These are phyloP conservation scores for Hucho hucho DNA, from an alignment of 2,113 vertebrate genomes.

Conservation along the genomic window DNA sequence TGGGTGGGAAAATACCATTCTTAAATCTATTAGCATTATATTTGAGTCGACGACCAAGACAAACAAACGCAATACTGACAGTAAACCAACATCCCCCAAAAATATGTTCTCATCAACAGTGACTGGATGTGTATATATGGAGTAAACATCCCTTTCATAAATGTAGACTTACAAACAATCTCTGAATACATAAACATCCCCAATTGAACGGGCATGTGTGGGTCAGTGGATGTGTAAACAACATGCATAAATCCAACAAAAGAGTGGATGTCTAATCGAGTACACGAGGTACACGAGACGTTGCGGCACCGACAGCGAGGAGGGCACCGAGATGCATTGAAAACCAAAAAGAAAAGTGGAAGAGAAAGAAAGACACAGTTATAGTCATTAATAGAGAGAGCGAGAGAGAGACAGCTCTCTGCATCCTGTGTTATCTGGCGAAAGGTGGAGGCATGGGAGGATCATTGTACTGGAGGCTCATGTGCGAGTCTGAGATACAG, in stretches of 20 bases:
- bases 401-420: slow-evolving; percentile 42
- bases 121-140: no score
- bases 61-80: no score
- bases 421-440: slow-evolving; percentile 57
- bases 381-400: slow-evolving; percentile 10
- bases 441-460: slow-evolving; percentile 50
- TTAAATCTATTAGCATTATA: no score
- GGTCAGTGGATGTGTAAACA: slow-evolving; percentile 25
- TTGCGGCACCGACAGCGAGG: slow-evolving; percentile 13
- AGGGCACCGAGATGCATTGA: slow-evolving; percentile 10
- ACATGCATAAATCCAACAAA: slow-evolving; percentile 5
- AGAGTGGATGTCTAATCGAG: slow-evolving; percentile 8
- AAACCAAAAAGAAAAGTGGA: neutral
- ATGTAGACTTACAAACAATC: slow-evolving; percentile 2
- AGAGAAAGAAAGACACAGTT: neutral
- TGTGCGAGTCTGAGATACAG: slow-evolving; percentile 65
- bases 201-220: slow-evolving; percentile 14
- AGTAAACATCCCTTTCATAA: neutral
- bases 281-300: slow-evolving; percentile 12
- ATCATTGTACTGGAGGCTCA: slow-evolving; percentile 58
- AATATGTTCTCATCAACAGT: no score
- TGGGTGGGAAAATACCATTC: no score
- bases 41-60: no score
- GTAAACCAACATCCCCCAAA: no score
- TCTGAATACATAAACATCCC: slow-evolving; percentile 15